Evolutionary conservation across 1,140 invertebrate genomes (phyloP).

Genomic region (Euborellia annulipes): DNA sequence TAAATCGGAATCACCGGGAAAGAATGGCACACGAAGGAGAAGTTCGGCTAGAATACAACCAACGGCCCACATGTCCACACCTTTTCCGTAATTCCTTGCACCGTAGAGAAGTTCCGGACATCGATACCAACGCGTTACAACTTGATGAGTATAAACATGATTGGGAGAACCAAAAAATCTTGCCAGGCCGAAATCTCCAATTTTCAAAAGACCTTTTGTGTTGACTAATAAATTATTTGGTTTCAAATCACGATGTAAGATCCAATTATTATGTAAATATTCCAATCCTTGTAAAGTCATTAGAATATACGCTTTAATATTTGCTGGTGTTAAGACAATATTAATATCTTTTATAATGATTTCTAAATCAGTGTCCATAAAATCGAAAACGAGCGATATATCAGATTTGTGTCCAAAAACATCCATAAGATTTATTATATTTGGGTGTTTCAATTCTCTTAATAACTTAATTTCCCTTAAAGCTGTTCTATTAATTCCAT

Average conservation of each 20-base stretch:
- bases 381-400: conserved; percentile 98
- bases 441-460: conserved; percentile 88
- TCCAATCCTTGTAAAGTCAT: conserved; percentile 91
- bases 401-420: conserved; percentile 97
- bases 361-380: conserved; percentile 99
- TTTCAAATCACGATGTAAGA: conserved; percentile 96
- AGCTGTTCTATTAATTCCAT: conserved; percentile 97
- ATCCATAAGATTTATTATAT: conserved; percentile 85
- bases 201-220: conserved; percentile 80
- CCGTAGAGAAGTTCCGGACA: conserved; percentile 93
- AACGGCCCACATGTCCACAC: conserved; percentile 96
- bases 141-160: conserved; percentile 94
- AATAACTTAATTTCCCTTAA: conserved; percentile 95
- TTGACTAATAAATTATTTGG: conserved; percentile 97
- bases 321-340: conserved; percentile 77
- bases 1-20: conserved; percentile 92
- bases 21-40: conserved; percentile 76
- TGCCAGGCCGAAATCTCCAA: conserved; percentile 97
- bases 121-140: conserved; percentile 90
- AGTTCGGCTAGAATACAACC: conserved; percentile 97
- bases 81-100: conserved; percentile 82
- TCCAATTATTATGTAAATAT: conserved; percentile 93
- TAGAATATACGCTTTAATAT: conserved; percentile 92
- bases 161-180: conserved; percentile 94
- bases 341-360: conserved; percentile 72